Conservation (phyloP, 2,113 vertebrate genomes). For the Sorex araneus region DNA sequence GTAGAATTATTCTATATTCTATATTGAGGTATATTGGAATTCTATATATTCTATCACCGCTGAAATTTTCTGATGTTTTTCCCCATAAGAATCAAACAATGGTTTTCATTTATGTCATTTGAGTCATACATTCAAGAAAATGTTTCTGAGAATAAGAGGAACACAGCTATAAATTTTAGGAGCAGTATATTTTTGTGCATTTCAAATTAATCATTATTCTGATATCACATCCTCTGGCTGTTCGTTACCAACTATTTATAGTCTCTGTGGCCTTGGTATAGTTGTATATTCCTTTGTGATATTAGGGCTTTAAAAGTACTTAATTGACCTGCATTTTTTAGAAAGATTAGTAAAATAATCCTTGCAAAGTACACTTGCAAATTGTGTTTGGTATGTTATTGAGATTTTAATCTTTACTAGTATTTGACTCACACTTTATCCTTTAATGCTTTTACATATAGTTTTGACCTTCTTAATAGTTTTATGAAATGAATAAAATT, state of each 20-base stretch:
- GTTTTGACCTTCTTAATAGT: slow-evolving; percentile 6
- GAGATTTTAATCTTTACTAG: neutral
- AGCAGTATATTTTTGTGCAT: neutral
- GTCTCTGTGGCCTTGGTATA: neutral
- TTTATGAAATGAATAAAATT: slow-evolving; percentile 10
- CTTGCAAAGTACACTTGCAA: neutral
- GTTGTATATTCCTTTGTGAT: neutral
- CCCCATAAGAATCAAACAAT: neutral
- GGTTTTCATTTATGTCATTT: too few relatives aligned
- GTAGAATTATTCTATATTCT: too few relatives aligned
- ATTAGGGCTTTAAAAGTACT: neutral
- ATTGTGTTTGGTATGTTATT: neutral
- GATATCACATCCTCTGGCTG: neutral
- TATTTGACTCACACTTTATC: neutral
- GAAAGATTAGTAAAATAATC: neutral
- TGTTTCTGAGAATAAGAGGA: neutral
- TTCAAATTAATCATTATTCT: neutral
- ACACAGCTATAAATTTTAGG: neutral
- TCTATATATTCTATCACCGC: neutral
- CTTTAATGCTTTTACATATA: neutral
- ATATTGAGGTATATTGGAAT: too few relatives aligned
- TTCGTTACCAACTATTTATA: neutral
- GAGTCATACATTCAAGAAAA: too few relatives aligned
- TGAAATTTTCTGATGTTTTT: neutral
- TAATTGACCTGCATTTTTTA: neutral